Conservation (phyloP, 2,113 vertebrate genomes). For the Onychostoma macrolepis region DNA sequence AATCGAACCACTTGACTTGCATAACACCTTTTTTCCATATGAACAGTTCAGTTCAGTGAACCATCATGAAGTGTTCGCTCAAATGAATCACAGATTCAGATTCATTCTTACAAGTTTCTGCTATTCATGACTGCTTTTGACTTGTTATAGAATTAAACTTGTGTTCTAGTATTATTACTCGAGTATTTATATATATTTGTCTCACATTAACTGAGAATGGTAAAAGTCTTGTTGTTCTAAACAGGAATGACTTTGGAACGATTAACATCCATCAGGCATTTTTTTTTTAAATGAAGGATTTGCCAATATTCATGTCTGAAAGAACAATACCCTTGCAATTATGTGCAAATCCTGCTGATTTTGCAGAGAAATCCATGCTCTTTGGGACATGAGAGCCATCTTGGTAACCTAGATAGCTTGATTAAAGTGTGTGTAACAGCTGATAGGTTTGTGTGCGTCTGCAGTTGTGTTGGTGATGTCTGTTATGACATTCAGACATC, state of each 20-base stretch:
- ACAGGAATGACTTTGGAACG: not conserved
- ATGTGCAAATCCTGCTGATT: not conserved
- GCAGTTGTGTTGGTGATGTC: not conserved
- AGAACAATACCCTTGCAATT: not conserved
- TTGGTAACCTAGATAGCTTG: not conserved
- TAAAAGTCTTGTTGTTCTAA: not conserved
- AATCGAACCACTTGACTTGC: too few species aligned
- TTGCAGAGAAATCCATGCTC: not conserved
- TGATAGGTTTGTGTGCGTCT: constrained; percentile 16
- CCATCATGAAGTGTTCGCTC: not conserved
- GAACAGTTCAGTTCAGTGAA: not conserved
- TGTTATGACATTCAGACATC: constrained; percentile 60
- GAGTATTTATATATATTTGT: not conserved
- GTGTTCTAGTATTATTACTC: not conserved
- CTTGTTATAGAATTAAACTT: not conserved
- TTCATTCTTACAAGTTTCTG: not conserved
- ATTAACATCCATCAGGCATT: not conserved
- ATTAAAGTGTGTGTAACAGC: not conserved
- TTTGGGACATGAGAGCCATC: not conserved
- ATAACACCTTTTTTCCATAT: not conserved
- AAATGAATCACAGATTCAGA: not conserved
- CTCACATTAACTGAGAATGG: not conserved
- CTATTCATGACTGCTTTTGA: not conserved
- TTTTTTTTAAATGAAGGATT: not conserved
- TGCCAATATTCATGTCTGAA: not conserved